Evolutionary conservation across 2,797 vertebrate genomes (phyloP), one percentile per base, ranked within the genome.

Genomic region (Fundulus diaphanus): DNA sequence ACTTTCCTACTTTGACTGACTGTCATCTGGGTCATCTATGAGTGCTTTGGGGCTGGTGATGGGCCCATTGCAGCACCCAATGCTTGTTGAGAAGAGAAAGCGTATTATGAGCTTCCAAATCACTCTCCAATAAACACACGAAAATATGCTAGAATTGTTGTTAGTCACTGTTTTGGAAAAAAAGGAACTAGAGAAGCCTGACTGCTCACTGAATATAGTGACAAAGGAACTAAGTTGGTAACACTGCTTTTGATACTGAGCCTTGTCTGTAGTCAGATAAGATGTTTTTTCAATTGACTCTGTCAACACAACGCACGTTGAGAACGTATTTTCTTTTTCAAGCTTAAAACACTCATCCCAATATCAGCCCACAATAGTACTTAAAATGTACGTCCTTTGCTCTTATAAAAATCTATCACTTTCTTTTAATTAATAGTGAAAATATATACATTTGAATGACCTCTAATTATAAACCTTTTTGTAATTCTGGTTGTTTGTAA

Each of bases 401-500:
- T 8, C 1, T 74, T 51, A 59, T 56, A 22, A 37, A 56, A 49
- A 68, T 73, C 67, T 77, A 12, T 29, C 18, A 46, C 18, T 6
- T 35, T 15, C 11, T 69, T 7, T 0, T 69, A 69, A 69, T 35
- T 15, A 18, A 49, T 1, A 68, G 42, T 24, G 29, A 67, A 59
- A 57, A 44, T 18, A 57, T 57, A 7, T 84, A 75, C 15, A 15
- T 33, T n/a, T 42, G 29, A 7, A 40, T 20, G 37, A 51, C 29
- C 42, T 42, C 5, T 49, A 42, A 18, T 29, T 52, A 68, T 27
- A 1, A 76, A 74, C 13, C n/a, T 31, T 52, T 76, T 24, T 72
- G 37, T 35, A 59, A 79, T 22, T 72, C 70, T 68, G 20, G 6
- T 49, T 57, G 48, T 46, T 67, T 37, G 73, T 79, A 52, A 56